phyloP scores from a whole-genome alignment of 2,888 invertebrate species.

The Phlogophora meticulosa region DNA sequence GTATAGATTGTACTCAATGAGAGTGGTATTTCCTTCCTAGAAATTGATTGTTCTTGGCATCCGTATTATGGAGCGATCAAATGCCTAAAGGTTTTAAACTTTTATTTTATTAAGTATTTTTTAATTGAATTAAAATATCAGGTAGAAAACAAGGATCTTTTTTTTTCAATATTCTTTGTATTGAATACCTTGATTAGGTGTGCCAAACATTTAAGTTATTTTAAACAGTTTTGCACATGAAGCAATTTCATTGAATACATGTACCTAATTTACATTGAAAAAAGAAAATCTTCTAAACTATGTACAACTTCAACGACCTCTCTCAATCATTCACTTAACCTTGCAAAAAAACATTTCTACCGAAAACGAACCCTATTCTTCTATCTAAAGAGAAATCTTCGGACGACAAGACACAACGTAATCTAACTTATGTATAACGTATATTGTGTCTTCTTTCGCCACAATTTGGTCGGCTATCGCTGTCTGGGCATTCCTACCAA shows the following conservation, averaged over 20 bases:
- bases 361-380: constrained; percentile 46
- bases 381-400: constrained; percentile 67
- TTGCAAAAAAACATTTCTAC: constrained; percentile 26
- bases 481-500: constrained; percentile 80
- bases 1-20: constrained; percentile 10
- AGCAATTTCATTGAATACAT: background rate
- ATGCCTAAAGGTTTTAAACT: no score
- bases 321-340: constrained; percentile 43
- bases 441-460: constrained; percentile 79
- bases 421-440: constrained; percentile 79
- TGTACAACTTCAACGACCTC: constrained; percentile 11
- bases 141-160: no score
- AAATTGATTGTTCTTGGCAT: constrained; percentile 19
- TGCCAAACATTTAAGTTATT: background rate
- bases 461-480: constrained; percentile 85
- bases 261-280: background rate
- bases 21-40: background rate
- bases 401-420: constrained; percentile 72
- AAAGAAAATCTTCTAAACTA: constrained; percentile 3
- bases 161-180: no score
- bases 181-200: no score
- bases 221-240: background rate
- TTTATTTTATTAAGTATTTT: no score
- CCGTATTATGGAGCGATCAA: background rate
- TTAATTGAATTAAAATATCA: no score